Evolutionary conservation across 2,888 invertebrate species (phyloP), one percentile per base, ranked within the genome.

Genomic region (Leptopilina myrica): DNA sequence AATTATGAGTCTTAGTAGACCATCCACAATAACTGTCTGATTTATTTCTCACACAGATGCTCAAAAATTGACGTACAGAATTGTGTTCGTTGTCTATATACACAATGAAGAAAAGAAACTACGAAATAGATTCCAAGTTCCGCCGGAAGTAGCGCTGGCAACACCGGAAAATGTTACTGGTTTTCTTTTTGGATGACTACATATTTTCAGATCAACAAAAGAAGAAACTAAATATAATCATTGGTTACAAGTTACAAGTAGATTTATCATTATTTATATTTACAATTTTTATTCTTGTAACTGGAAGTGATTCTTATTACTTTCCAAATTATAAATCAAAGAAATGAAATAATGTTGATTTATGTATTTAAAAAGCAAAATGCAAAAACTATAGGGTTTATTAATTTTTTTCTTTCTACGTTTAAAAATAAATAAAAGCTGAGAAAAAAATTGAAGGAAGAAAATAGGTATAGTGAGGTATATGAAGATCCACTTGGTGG

Each of bases 21-120:
- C 84, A 84, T 86, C 82, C 83, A 84, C 84, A 86, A 87, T 87
- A 87, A 85, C 86, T 83, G 80, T 79, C 81, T 86, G 84, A 86
- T 87, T 85, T 85, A 86, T 86, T 77, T 84, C 81, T 76, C 76
- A 80, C 77, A 78, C 79, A 80, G 66, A 81, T 80, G 79, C 15
- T 26, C 53, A 33, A 12, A 33, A 53, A n/a, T 73, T 56, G 26
- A 73, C 73, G 56, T 73, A 33, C 5, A 56, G n/a, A 6, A n/a
- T 15, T 3, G 73, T 73, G 56, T 56, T 73, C 33, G 73, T 73
- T 56, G 56, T 73, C n/a, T n/a, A 20, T n/a, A 20, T 20, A 11
- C 73, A 26, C 56, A 56, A 14, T 12, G 53, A 56, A 73, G 56
- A 53, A 15, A 15, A 56, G 73, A 73, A 56, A 73, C 40, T 53